These are phyloP conservation scores for Drosophila cracens DNA, from an alignment of 2,888 invertebrate species.

Conservation along the genomic window DNA sequence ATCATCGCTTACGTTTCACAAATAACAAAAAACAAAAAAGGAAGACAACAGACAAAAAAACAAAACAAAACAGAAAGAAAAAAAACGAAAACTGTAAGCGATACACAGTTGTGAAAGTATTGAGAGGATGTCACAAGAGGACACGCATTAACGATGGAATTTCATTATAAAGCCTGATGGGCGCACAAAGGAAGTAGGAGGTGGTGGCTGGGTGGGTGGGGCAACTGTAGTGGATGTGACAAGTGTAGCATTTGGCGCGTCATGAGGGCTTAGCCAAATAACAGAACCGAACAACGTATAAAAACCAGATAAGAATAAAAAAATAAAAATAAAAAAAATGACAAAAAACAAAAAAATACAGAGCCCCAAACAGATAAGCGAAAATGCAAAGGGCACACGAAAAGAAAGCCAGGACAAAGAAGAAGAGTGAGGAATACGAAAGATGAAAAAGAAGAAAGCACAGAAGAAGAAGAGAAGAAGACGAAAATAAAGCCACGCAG, in stretches of 20 bases:
- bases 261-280: conserved; percentile 49
- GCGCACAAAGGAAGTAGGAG: background rate
- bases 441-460: conserved; percentile 14
- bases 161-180: conserved; percentile 56
- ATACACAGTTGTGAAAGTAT: conserved; percentile 56
- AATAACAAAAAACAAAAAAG: conserved; percentile 9
- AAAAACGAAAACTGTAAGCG: conserved; percentile 39
- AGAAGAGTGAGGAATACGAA: background rate
- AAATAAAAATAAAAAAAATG: background rate
- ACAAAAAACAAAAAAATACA: conserved; percentile 16
- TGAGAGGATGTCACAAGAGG: conserved; percentile 61
- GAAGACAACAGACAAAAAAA: background rate
- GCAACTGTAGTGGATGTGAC: conserved; percentile 16
- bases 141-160: conserved; percentile 58
- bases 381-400: conserved; percentile 38
- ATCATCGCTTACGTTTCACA: conserved; percentile 57
- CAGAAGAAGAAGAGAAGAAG: background rate
- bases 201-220: background rate
- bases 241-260: conserved; percentile 49
- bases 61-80: background rate
- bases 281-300: conserved; percentile 35
- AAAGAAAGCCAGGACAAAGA: conserved; percentile 6
- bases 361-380: conserved; percentile 37
- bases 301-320: conserved; percentile 26
- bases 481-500: conserved; percentile 34